Evolutionary conservation across 2,888 invertebrate species (phyloP), one percentile per base, ranked within the genome.

Genomic region (Gisinianus flammeolus): DNA sequence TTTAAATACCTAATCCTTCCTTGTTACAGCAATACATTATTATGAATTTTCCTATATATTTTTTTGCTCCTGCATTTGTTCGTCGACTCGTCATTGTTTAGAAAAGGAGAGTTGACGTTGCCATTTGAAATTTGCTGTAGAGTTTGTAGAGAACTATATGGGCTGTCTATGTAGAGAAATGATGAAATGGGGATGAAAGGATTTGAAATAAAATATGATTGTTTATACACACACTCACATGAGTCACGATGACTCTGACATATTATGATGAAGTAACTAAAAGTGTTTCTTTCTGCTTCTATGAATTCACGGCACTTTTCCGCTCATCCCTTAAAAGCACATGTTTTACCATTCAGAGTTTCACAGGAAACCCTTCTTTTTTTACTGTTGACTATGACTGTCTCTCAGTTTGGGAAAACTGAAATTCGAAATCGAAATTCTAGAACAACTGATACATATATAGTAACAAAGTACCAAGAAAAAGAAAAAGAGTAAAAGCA

Each of bases 191-290:
- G 5, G 62, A 62, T 62, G 62, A 62, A 62, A 62, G 62, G 62
- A 62, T 26, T 62, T 62, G 62, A 62, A 62, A 62, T 62, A 62
- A 62, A 62, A 62, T 26, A 62, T 12, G 28, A 62, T 62, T 62
- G 62, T 62, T 62, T 62, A 26, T 26, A 26, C 26, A 44, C 26
- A 58, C 22, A 58, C 44, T 16, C 44, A 44, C 8, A 44, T 44
- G 12, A 44, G 44, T 44, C 44, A 44, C 19, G 44, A 44, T 44
- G 44, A 44, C 44, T 44, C 8, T 44, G 12, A 12, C 19, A 19
- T 44, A 44, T 44, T 2, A 12, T 2, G 44, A 44, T 44, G 19
- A 44, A 44, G 44, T 44, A 44, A 44, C 44, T 44, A 44, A 44
- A 44, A 44, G 2, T 44, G 2, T 44, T 44, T 12, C 44, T 2